phyloP scores from a whole-genome alignment of 1,140 invertebrate genomes.

The Diachasmimorpha longicaudata region DNA sequence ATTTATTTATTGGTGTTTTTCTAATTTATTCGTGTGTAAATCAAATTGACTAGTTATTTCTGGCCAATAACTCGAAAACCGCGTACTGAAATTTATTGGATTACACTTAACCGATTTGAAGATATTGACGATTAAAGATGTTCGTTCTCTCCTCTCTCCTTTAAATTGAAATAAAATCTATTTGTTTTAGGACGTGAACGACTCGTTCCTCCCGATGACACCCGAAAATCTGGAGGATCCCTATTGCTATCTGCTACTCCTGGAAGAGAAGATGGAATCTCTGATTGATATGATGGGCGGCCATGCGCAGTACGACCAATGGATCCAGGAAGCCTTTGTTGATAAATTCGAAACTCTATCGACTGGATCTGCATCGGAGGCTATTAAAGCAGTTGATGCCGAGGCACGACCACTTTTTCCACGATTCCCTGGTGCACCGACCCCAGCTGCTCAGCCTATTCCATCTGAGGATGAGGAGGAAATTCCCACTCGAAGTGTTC shows the following conservation, averaged over 20 bases:
- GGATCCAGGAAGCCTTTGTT: constrained; percentile 29
- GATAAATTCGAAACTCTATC: constrained; percentile 49
- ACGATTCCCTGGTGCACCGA: constrained; percentile 45
- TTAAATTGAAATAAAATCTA: too few relatives aligned
- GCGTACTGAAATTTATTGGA: too few relatives aligned
- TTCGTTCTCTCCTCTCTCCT: too few relatives aligned
- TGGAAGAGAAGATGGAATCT: constrained; percentile 53
- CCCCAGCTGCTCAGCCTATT: constrained; percentile 45
- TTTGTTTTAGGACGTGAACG: constrained; percentile 46
- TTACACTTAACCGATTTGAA: too few relatives aligned
- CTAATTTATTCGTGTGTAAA: too few relatives aligned
- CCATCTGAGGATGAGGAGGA: constrained; percentile 82
- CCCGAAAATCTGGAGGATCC: constrained; percentile 54
- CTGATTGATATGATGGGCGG: constrained; percentile 46
- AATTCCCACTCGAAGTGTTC: constrained; percentile 75
- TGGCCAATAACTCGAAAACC: too few relatives aligned
- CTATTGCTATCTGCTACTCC: constrained; percentile 32
- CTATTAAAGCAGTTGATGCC: constrained; percentile 32
- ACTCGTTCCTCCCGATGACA: constrained; percentile 30
- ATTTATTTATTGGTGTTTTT: too few relatives aligned
- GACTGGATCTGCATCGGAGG: constrained; percentile 35
- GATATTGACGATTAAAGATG: too few relatives aligned
- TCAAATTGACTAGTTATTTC: too few relatives aligned
- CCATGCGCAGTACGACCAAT: constrained; percentile 40
- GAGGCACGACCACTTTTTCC: constrained; percentile 50